Conservation (phyloP, 2,113 vertebrate species). For the Neolamprologus variostigma region DNA sequence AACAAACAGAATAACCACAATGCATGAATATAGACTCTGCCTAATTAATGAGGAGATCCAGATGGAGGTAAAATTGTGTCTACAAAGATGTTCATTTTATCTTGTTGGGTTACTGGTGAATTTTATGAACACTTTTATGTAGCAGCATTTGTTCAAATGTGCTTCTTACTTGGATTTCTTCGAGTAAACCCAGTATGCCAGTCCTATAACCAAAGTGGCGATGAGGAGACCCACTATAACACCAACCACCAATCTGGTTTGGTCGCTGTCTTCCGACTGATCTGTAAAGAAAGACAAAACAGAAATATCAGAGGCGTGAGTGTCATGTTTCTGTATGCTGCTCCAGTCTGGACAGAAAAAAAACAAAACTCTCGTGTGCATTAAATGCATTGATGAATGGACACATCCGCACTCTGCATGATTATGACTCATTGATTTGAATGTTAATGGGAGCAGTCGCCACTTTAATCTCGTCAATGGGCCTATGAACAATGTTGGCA, state of each 20-base stretch:
- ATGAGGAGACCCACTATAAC: conserved; percentile 86
- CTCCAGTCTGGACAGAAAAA: neutral
- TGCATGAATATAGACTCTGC: neutral
- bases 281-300: conserved; percentile 31
- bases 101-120: neutral
- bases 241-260: conserved; percentile 87
- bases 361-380: neutral
- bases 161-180: conserved; percentile 90
- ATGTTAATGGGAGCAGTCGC: conserved; percentile 15
- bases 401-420: conserved; percentile 37
- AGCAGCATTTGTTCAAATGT: neutral
- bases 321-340: neutral
- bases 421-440: conserved; percentile 31
- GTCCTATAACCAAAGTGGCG: conserved; percentile 76
- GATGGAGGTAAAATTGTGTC: neutral
- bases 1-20: neutral
- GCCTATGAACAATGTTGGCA: conserved; percentile 31
- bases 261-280: conserved; percentile 64
- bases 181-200: conserved; percentile 85
- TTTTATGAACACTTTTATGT: neutral
- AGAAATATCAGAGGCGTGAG: neutral
- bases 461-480: conserved; percentile 6
- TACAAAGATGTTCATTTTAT: neutral
- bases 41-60: neutral
- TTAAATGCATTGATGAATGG: conserved; percentile 34